These are phyloP conservation scores for Drosophila subsilvestris DNA, from an alignment of 2,888 invertebrate species.

Conservation along the genomic window DNA sequence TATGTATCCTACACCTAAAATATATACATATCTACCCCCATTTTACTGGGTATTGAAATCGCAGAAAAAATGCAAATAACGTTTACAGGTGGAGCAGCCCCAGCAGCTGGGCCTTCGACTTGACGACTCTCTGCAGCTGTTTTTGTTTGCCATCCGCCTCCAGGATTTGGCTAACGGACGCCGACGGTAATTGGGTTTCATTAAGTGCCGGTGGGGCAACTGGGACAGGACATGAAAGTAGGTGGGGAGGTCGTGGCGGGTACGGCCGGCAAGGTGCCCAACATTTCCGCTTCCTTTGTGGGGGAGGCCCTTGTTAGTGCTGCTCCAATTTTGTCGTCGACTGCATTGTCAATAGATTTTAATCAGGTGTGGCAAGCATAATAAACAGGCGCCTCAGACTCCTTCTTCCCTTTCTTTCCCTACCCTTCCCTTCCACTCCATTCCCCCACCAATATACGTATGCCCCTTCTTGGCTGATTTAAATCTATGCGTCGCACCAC, in stretches of 20 bases:
- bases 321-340: slow-evolving; percentile 56
- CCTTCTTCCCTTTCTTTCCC: background rate
- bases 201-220: slow-evolving; percentile 41
- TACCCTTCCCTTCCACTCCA: background rate
- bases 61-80: slow-evolving; percentile 68
- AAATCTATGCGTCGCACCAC: slow-evolving; percentile 55
- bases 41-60: slow-evolving; percentile 20
- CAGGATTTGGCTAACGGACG: slow-evolving; percentile 27
- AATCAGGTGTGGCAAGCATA: slow-evolving; percentile 77
- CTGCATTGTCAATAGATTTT: slow-evolving; percentile 73
- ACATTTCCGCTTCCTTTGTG: slow-evolving; percentile 52
- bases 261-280: background rate
- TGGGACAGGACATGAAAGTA: background rate
- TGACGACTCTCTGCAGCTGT: slow-evolving; percentile 61
- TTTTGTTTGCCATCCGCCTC: slow-evolving; percentile 58
- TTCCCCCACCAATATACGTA: background rate
- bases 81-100: slow-evolving; percentile 64
- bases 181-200: slow-evolving; percentile 71
- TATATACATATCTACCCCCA: background rate
- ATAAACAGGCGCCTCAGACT: slow-evolving; percentile 56
- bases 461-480: slow-evolving; percentile 35
- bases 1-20: slow-evolving; percentile 3
- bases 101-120: slow-evolving; percentile 51
- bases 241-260: background rate
- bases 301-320: slow-evolving; percentile 34